Evolutionary conservation across 2,888 invertebrate genomes (phyloP), one percentile per base, ranked within the genome.

Genomic region (Conomelus anceps): DNA sequence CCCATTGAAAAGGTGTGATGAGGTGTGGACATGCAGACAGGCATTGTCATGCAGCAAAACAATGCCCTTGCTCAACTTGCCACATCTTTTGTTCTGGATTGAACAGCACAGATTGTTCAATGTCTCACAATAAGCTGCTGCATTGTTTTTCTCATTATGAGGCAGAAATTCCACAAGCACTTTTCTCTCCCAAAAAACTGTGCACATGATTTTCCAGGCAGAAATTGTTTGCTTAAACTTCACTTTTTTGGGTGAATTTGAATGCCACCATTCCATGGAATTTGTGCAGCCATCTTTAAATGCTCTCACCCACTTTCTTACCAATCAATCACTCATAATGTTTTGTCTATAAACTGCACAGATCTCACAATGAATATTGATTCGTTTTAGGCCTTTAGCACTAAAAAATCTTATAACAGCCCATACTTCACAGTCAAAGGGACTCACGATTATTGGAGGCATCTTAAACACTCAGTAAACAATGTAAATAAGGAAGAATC

Each of bases 171-270:
- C 88, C 85, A 91, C 89, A 88, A 90, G 90, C 88, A 91, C n/a
- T n/a, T n/a, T n/a, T n/a, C n/a, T n/a, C n/a, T 91, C 91, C 91
- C 91, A 91, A 90, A 91, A 91, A 63, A 91, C 91, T n/a, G 91
- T 90, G 84, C 91, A 91, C 91, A 91, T 91, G 89, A 91, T 90
- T 91, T 92, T 92, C 89, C 90, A 86, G 85, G 89, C 89, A 22
- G 89, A 91, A 89, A 89, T 89, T 84, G 89, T 89, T 88, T 29
- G 87, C 87, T 89, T 90, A 88, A 91, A 91, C 85, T 90, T 90
- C 29, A 91, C 89, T 90, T 87, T 87, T 9, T 26, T 88, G 29
- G 89, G 88, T 87, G 90, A 90, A 7, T 84, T 26, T 85, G 90
- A 85, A 84, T 90, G 90, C 89, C n/a, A 87, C 89, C 88, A 90